Conservation (phyloP, 2,797 vertebrate species). For the Coregonus sp. region DNA sequence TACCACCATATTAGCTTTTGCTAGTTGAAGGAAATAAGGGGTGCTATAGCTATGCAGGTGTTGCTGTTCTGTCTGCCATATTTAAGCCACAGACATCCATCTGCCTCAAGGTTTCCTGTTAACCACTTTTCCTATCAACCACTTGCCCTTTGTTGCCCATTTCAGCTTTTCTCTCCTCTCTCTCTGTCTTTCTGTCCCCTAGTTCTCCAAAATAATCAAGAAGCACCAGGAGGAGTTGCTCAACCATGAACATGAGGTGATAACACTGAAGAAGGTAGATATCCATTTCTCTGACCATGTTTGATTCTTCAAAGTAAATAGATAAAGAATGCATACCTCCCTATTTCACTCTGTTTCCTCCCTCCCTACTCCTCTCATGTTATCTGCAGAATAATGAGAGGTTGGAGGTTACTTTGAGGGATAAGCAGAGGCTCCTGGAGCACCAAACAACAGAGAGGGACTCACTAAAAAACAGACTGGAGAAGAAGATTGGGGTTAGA, state of each 20-base stretch:
- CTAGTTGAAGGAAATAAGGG: neutral
- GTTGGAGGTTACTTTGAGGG: slow-evolving; percentile 63
- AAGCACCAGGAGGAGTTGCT: slow-evolving; percentile 44
- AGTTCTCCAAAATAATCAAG: slow-evolving; percentile 61
- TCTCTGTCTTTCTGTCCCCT: neutral
- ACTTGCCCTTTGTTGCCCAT: neutral
- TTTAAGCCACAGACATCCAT: neutral
- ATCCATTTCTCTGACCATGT: neutral
- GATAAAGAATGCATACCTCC: neutral
- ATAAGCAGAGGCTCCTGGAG: slow-evolving; percentile 55
- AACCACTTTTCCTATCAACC: neutral
- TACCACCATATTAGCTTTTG: neutral
- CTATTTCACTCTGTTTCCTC: neutral
- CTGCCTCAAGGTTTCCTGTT: neutral
- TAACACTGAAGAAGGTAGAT: slow-evolving; percentile 41
- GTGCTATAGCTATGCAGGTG: no score
- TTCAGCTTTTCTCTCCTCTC: neutral
- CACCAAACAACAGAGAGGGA: slow-evolving; percentile 42
- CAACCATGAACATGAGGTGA: slow-evolving; percentile 57
- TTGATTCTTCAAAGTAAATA: neutral
- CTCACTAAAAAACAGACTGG: slow-evolving; percentile 46
- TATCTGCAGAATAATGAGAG: slow-evolving; percentile 62
- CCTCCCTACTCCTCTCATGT: neutral
- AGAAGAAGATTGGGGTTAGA: slow-evolving; percentile 70
- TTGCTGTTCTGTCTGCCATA: no score